Conservation (phyloP, 2,797 vertebrate genomes). For the Arnoldichthys spilopterus region DNA sequence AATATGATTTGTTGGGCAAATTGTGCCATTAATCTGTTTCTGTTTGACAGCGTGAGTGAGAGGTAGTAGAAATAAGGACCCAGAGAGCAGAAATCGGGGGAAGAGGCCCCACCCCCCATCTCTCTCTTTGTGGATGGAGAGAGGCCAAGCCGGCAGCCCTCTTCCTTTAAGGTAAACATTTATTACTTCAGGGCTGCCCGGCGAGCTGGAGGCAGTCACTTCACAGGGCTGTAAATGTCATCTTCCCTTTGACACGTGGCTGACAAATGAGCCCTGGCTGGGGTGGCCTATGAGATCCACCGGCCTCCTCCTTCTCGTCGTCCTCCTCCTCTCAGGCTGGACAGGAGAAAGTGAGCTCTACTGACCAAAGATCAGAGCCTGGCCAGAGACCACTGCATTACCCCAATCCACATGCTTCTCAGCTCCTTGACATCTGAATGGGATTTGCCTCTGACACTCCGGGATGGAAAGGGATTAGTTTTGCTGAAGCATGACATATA, state of each 20-base stretch:
- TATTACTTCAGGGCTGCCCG: slow-evolving; percentile 94
- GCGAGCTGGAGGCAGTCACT: slow-evolving; percentile 88
- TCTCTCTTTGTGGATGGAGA: slow-evolving; percentile 63
- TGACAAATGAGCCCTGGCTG: slow-evolving; percentile 91
- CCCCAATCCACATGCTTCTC: slow-evolving; percentile 32
- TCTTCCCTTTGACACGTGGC: slow-evolving; percentile 93
- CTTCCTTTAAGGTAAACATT: slow-evolving; percentile 97
- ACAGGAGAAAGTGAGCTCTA: slow-evolving; percentile 46
- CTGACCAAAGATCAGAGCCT: slow-evolving; percentile 26
- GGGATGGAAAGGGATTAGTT: slow-evolving; percentile 10
- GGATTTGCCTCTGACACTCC: slow-evolving; percentile 31
- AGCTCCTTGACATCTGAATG: slow-evolving; percentile 22
- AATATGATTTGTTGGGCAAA: slow-evolving; percentile 96
- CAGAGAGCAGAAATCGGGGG: slow-evolving; percentile 47
- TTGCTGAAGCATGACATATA: slow-evolving; percentile 2
- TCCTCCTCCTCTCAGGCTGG: slow-evolving; percentile 32
- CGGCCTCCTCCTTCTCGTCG: slow-evolving; percentile 62
- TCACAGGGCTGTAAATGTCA: slow-evolving; percentile 96
- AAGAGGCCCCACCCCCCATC: slow-evolving; percentile 38
- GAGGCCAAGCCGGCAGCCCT: slow-evolving; percentile 75
- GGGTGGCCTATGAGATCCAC: slow-evolving; percentile 65
- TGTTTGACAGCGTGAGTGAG: slow-evolving; percentile 85
- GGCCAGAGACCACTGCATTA: slow-evolving; percentile 39
- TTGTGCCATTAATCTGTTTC: slow-evolving; percentile 92
- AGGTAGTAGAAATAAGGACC: slow-evolving; percentile 77